These are phyloP conservation scores for Anseranas semipalmata DNA, from an alignment of 2,113 vertebrate species.

Conservation along the genomic window DNA sequence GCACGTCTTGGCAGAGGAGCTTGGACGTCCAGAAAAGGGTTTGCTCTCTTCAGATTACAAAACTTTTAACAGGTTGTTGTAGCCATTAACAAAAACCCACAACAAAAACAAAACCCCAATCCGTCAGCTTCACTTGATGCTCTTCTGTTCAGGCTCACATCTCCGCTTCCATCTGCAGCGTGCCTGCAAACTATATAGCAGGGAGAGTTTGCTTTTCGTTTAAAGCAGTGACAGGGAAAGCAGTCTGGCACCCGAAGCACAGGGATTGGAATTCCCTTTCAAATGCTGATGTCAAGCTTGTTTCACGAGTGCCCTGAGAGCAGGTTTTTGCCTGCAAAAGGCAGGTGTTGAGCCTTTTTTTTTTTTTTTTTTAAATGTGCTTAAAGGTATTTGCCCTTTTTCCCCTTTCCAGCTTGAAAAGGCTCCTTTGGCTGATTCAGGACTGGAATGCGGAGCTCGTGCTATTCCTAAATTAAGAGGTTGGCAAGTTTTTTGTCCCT, in stretches of 20 bases:
- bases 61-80: slow-evolving; percentile 54
- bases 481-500: slow-evolving; percentile 59
- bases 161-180: not conserved
- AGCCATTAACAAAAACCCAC: not conserved
- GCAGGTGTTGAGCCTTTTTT: slow-evolving; percentile 36
- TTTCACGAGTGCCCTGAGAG: slow-evolving; percentile 45
- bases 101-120: not conserved
- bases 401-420: slow-evolving; percentile 36
- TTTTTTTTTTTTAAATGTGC: not conserved
- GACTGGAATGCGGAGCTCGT: slow-evolving; percentile 48
- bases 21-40: slow-evolving; percentile 22
- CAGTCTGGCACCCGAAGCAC: slow-evolving; percentile 33
- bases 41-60: slow-evolving; percentile 28
- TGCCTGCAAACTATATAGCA: not conserved
- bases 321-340: slow-evolving; percentile 60
- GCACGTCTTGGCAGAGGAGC: slow-evolving; percentile 28
- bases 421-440: slow-evolving; percentile 20
- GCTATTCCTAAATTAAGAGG: slow-evolving; percentile 56
- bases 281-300: slow-evolving; percentile 48
- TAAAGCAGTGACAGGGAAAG: slow-evolving; percentile 15
- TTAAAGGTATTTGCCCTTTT: slow-evolving; percentile 59
- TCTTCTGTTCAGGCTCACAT: not conserved
- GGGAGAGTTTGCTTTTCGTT: not conserved
- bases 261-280: slow-evolving; percentile 43
- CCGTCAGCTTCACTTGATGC: not conserved